A percentile compares a stretch with the other conserved stretches of the same genome.
Conservation (phyloP, 1,140 invertebrate genomes). For the Aphaenogaster floridana region DNA sequence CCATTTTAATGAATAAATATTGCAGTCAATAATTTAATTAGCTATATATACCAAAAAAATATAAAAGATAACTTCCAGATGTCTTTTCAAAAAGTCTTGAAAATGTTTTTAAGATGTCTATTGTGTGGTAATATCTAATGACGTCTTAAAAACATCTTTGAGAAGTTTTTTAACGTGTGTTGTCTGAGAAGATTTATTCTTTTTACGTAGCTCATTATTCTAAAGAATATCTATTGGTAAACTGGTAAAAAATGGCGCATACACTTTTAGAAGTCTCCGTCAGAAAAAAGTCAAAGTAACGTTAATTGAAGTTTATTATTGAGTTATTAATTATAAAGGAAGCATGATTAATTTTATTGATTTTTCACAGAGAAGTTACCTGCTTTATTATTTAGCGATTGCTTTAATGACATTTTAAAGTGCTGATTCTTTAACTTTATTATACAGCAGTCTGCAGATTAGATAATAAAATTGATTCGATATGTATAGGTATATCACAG, state of each 20-base stretch:
- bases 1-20: neutral
- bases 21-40: neutral
- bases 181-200: neutral
- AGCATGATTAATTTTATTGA: neutral
- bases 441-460: neutral
- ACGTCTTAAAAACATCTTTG: neutral
- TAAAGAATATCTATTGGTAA: neutral
- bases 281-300: neutral
- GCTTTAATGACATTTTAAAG: neutral
- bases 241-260: neutral
- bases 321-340: conserved; percentile 4
- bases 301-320: neutral
- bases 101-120: neutral
- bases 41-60: neutral
- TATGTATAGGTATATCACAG: neutral
- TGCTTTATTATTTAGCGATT: neutral
- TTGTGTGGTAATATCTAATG: neutral
- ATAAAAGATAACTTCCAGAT: neutral
- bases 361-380: neutral
- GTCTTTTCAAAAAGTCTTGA: neutral
- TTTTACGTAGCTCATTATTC: neutral
- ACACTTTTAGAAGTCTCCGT: neutral
- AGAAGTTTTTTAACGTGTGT: neutral
- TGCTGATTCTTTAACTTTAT: neutral
- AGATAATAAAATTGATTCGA: neutral